Percentiles rank a stretch among this genome's conserved stretches.
Evolutionary conservation across 2,797 vertebrate genomes (phyloP).

Genomic region (Melanogrammus aeglefinus): DNA sequence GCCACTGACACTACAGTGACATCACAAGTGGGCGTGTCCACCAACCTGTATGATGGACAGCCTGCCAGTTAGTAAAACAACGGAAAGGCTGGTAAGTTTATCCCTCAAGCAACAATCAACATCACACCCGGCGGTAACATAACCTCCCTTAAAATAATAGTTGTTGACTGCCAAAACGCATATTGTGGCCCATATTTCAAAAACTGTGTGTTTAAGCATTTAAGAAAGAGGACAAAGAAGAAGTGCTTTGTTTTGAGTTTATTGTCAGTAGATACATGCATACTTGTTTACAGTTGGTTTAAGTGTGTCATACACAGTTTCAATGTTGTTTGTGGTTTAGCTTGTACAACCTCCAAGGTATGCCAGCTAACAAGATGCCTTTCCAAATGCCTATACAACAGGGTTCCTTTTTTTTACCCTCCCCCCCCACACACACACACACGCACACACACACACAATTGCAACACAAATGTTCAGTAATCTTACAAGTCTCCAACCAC

Average conservation of each 20-base stretch:
- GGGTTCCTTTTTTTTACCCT: background rate
- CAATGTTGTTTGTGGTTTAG: conserved; percentile 49
- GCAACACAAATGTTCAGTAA: background rate
- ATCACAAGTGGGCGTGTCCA: too few species aligned
- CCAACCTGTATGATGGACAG: too few species aligned
- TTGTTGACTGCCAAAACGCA: too few species aligned
- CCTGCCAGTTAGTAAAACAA: too few species aligned
- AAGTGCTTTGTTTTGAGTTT: conserved; percentile 62
- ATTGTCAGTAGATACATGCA: conserved; percentile 79
- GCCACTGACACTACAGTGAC: too few species aligned
- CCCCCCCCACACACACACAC: too few species aligned
- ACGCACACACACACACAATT: background rate
- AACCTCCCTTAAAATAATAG: too few species aligned
- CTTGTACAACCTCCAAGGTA: background rate
- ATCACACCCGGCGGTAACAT: too few species aligned
- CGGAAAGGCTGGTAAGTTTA: too few species aligned
- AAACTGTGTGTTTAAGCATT: too few species aligned
- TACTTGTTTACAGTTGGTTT: conserved; percentile 73
- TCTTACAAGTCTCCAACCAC: background rate
- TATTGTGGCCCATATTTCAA: too few species aligned
- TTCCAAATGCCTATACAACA: background rate
- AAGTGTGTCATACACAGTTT: conserved; percentile 67
- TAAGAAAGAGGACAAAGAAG: background rate
- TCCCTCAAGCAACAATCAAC: too few species aligned
- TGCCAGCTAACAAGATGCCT: background rate